These are phyloP conservation scores for Montipora capitata DNA, from an alignment of 92 coral and sea anemone genomes.

Conservation along the genomic window DNA sequence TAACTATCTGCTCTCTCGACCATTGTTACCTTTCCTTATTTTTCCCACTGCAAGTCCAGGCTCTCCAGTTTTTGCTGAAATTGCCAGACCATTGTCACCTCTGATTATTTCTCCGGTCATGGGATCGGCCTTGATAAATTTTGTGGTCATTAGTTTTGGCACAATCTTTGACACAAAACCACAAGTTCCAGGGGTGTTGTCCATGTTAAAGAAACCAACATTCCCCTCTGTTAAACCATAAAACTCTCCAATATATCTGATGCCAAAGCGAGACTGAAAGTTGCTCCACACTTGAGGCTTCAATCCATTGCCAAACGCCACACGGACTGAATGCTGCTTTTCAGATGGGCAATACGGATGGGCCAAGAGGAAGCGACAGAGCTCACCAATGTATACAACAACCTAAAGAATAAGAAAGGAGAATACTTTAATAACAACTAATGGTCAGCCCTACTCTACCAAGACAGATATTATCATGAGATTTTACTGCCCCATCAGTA, in stretches of 20 bases:
- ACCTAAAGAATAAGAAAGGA: constrained; percentile 51
- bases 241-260: constrained; percentile 86
- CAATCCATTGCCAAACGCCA: constrained; percentile 91
- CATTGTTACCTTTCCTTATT: constrained; percentile 52
- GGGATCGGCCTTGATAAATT: constrained; percentile 79
- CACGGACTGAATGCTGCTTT: constrained; percentile 82
- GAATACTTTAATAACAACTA: neutral
- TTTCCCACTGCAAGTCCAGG: constrained; percentile 86
- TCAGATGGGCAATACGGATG: constrained; percentile 91
- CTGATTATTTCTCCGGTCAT: constrained; percentile 85
- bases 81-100: constrained; percentile 86
- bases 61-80: constrained; percentile 83
- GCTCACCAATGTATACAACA: constrained; percentile 92
- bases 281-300: constrained; percentile 94
- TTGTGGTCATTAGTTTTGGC: constrained; percentile 68
- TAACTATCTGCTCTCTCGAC: too few species aligned
- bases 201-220: constrained; percentile 74
- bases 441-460: too few species aligned
- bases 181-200: constrained; percentile 85
- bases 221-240: constrained; percentile 97
- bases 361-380: constrained; percentile 94
- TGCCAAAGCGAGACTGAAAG: constrained; percentile 89
- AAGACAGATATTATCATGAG: too few species aligned
- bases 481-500: too few species aligned
- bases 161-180: constrained; percentile 80